phyloP scores from a whole-genome alignment of 2,888 invertebrate genomes.

The Lepetodrilus schrolli region DNA sequence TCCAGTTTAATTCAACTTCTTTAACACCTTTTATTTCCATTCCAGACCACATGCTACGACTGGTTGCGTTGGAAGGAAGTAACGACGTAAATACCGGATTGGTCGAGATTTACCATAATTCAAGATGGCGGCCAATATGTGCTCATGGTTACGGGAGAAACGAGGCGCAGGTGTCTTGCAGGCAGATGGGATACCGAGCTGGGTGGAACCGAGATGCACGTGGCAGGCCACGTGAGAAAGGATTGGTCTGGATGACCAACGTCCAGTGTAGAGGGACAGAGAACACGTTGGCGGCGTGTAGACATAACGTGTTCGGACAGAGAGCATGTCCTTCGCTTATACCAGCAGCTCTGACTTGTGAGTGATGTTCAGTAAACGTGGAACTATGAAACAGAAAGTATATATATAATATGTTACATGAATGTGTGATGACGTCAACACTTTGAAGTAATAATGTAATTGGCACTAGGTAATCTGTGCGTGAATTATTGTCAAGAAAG shows the following conservation, averaged over 20 bases:
- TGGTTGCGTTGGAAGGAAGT: slow-evolving; percentile 44
- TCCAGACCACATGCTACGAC: slow-evolving; percentile 58
- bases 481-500: too few species aligned
- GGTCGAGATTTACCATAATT: slow-evolving; percentile 55
- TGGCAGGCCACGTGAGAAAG: slow-evolving; percentile 30
- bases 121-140: slow-evolving; percentile 58
- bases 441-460: too few species aligned
- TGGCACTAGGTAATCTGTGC: too few species aligned
- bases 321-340: not conserved
- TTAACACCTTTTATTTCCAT: not conserved
- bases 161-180: slow-evolving; percentile 60
- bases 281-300: slow-evolving; percentile 50
- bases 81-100: slow-evolving; percentile 45
- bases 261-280: slow-evolving; percentile 51
- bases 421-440: too few species aligned
- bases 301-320: slow-evolving; percentile 33
- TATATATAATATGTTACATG: too few species aligned
- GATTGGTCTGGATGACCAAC: slow-evolving; percentile 52
- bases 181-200: slow-evolving; percentile 56
- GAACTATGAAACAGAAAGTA: not conserved
- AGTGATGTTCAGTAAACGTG: too few species aligned
- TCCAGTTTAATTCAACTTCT: too few species aligned
- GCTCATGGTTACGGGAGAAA: slow-evolving; percentile 54
- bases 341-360: slow-evolving; percentile 42
- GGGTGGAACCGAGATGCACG: slow-evolving; percentile 38